Base-by-base conservation (phyloP, 2,113 vertebrate genomes). In the Ammospiza caudacuta region DNA sequence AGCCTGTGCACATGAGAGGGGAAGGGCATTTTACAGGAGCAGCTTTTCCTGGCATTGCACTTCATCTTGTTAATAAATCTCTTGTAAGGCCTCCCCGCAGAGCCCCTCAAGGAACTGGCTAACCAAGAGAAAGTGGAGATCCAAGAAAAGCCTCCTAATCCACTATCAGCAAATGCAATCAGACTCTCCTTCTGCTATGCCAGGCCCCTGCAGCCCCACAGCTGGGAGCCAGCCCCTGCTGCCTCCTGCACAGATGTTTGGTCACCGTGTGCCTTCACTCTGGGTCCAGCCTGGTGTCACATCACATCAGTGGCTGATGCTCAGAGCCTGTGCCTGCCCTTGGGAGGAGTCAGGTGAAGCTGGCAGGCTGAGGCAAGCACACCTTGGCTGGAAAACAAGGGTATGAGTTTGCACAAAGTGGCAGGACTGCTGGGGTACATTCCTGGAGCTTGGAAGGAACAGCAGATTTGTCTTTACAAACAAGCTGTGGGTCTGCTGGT, bases 11-110 rank as follows among this genome's bases (percentile, higher is more conserved):
- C 6, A 12, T 0, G 29, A 82, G 79, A 90, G 41, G 72, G 41
- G 67, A 80, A 92, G 72, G 22, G 37, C 43, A 11, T 69, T 77
- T 64, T 88, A 52, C 83, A 96, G 94, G 55, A 92, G 75, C 12
- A 64, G 81, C 64, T 95, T 68, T 80, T 88, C 64, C 61, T 86
- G 83, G 76, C 64, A 9, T 15, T 54, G 92, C 67, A 15, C 66
- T 90, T 96, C 64, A 80, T 92, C 89, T 73, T 37, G 63, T 94
- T 93, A 94, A 92, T 96, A 90, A 95, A 92, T 85, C 95, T 83
- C 68, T 13, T 47, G 28, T 87, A 92, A 90, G 59, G 35, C 74
- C 82, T 95, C 87, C 80, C 90, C 1, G 41, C 81, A 69, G 96
- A 85, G 94, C 67, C 74, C 87, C 87, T 94, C 41, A 13, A 92